Base-by-base conservation (phyloP, 2,888 invertebrate species). In the Eugnorisma glareosa region DNA sequence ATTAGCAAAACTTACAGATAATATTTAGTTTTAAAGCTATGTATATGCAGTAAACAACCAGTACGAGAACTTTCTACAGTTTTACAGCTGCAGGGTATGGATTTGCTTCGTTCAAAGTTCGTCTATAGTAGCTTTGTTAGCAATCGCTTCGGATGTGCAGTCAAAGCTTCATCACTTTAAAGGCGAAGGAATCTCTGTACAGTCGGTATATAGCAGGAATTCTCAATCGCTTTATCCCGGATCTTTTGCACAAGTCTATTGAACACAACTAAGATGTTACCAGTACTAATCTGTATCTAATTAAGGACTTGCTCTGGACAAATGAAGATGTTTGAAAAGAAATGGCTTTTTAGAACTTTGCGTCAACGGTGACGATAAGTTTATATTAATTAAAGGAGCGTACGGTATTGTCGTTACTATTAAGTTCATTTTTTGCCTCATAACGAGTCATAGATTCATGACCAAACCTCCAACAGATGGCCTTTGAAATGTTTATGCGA, bases 171-270 rank as follows among this genome's bases (percentile, higher is more conserved):
- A 35, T 66, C 67, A 68, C 83, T 78, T 77, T 80, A 82, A 87
- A 81, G 83, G 82, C 73, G 43, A 78, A 78, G 78, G 84, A 84
- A 88, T 85, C 83, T 81, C 40, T 61, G 64, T 66, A 64, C 57
- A 73, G 78, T 67, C 67, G 57, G 66, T 70, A 77, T 76, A 71
- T 61, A 78, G 48, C 70, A 86, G 78, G 83, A 85, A 86, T 80
- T 73, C 73, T 73, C 83, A 81, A 89, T 89, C 79, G 86, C 89
- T 89, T 86, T 75, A 89, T 88, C 83, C 84, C 76, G 82, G 89
- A 84, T 81, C 78, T 82, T 64, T 77, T 40, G 68, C 79, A 73
- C 66, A 40, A 70, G 70, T 57, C 40, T 75, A 88, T 78, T 79
- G 67, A 82, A 88, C 67, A 71, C 61, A 54, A 81, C 68, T 74